Base-by-base conservation (phyloP, 2,797 vertebrate species). In the Cirrhinus mrigala region DNA sequence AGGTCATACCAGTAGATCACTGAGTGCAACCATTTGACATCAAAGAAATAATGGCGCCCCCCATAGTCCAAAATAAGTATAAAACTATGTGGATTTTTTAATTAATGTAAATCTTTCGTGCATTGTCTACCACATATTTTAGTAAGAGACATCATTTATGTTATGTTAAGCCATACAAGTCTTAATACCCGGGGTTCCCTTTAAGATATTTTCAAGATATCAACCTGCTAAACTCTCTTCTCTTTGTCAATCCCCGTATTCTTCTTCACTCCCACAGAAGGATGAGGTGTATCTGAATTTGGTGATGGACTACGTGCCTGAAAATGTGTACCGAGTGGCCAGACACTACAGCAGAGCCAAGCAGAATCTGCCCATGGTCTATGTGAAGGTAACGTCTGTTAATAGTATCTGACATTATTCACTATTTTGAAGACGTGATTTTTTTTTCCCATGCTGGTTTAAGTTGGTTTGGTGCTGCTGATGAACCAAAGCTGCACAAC, bases 281-380 rank as follows among this genome's bases (percentile, higher is more conserved):
- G 98, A 99, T 90, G 98, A 99, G 92, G 98, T 99, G 87, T 99
- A 99, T 94, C 96, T 99, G 93, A 99, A 99, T 93, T 91, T 99
- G 96, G 98, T 99, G 92, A 95, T 99, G 96, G 98, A 99, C 93
- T 99, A 99, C 18, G 98, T 99, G 94, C 98, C 98, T 78, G 98
- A 99, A 96, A 99, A 98, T 18, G 98, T 99, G 91, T 99, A 99
- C 96, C 97, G 98, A 97, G 98, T 99, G 93, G 97, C 98, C 93
- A 97, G 98, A 96, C 98, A 99, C 94, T 99, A 99, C 96, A 99
- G 98, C 97, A 96, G 97, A 95, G 98, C 98, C 96, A 99, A 99
- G 94, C 98, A 99, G 95, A 99, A 98, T 82, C 97, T 99, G 93
- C 98, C 98, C 85, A 98, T 99, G 96, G 97, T 99, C 94, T 99